phyloP scores from a whole-genome alignment of 2,888 invertebrate species.

The Philonicus albiceps region DNA sequence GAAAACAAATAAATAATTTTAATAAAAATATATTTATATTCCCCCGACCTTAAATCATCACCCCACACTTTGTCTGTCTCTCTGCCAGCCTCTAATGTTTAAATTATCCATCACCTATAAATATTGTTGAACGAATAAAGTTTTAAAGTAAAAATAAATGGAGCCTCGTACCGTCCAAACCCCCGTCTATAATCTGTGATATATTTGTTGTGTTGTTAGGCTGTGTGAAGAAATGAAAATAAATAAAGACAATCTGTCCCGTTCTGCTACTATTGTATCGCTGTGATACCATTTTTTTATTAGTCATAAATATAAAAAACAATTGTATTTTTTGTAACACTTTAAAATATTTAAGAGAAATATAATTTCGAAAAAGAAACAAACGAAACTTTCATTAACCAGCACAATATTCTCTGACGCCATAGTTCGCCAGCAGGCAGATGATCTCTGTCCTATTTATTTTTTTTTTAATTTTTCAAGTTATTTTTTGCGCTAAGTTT shows the following conservation, averaged over 20 bases:
- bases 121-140: slow-evolving; percentile 6
- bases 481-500: background rate
- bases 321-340: slow-evolving; percentile 36
- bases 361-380: slow-evolving; percentile 38
- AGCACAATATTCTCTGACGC: background rate
- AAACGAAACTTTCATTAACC: slow-evolving; percentile 32
- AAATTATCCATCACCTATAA: background rate
- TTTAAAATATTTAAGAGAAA: slow-evolving; percentile 28
- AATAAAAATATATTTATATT: slow-evolving; percentile 36
- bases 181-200: background rate
- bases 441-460: background rate
- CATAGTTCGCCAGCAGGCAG: background rate
- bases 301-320: slow-evolving; percentile 17
- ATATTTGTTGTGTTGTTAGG: background rate
- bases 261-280: slow-evolving; percentile 16
- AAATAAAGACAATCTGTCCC: slow-evolving; percentile 26
- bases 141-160: background rate
- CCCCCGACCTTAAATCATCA: slow-evolving; percentile 1
- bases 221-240: slow-evolving; percentile 6
- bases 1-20: slow-evolving; percentile 36
- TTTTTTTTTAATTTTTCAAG: background rate
- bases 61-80: slow-evolving; percentile 1
- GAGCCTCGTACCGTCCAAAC: background rate
- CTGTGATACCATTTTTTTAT: slow-evolving; percentile 24
- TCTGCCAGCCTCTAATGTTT: background rate